Evolutionary conservation across 1,140 invertebrate species (phyloP).

Genomic region (Samia ricini): DNA sequence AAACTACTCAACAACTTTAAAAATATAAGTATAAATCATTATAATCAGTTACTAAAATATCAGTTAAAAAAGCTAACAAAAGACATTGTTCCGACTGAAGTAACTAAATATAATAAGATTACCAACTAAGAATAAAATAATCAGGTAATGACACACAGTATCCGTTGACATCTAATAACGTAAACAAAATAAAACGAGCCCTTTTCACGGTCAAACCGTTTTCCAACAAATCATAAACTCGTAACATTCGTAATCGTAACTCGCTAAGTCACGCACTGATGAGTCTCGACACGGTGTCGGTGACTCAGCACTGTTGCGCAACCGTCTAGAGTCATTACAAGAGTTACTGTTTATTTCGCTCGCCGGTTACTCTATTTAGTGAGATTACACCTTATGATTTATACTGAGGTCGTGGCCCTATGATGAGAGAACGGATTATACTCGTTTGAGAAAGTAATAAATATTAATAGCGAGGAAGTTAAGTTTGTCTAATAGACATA

Average conservation of each 20-base stretch:
- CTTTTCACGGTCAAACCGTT: constrained; percentile 59
- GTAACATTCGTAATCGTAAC: constrained; percentile 40
- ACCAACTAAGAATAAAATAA: too few species aligned
- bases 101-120: too few species aligned
- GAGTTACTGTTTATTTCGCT: constrained; percentile 50
- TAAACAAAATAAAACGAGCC: constrained; percentile 5
- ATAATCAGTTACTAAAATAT: too few species aligned
- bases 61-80: too few species aligned
- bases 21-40: too few species aligned
- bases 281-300: constrained; percentile 26
- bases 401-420: constrained; percentile 39
- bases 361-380: constrained; percentile 48
- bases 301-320: constrained; percentile 64
- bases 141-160: background rate
- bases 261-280: constrained; percentile 51
- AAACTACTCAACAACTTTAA: too few species aligned
- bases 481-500: too few species aligned
- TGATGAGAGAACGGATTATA: constrained; percentile 24
- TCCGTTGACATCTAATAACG: background rate
- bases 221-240: constrained; percentile 33
- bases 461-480: constrained; percentile 20
- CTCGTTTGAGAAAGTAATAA: constrained; percentile 29
- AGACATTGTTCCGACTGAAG: too few species aligned
- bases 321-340: constrained; percentile 36
- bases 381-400: constrained; percentile 51